These are phyloP conservation scores for Stichopus chloronotus DNA, from an alignment of 35 echinoderm and acorn worm species.

Conservation along the genomic window DNA sequence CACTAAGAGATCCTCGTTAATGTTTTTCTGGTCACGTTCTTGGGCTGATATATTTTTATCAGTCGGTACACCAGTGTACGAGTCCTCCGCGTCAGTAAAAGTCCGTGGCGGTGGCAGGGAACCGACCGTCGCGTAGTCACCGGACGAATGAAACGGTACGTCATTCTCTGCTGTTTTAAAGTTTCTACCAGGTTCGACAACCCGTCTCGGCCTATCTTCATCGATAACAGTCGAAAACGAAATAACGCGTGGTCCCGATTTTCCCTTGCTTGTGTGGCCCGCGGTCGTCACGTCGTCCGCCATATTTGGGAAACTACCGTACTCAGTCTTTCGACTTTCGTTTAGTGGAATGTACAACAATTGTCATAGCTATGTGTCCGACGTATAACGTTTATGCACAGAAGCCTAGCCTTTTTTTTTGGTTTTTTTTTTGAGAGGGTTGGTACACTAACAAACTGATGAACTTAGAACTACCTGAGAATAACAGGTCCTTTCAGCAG, in stretches of 20 bases:
- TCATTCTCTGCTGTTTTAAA: no score
- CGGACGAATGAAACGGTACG: not conserved
- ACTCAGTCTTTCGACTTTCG: not conserved
- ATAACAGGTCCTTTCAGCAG: not conserved
- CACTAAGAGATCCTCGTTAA: slow-evolving; percentile 14
- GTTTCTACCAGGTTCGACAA: not conserved
- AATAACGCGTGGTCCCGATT: slow-evolving; percentile 3
- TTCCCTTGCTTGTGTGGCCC: not conserved
- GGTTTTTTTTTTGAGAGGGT: no score
- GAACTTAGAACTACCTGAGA: not conserved
- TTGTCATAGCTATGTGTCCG: not conserved
- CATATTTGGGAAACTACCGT: not conserved
- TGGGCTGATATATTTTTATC: not conserved
- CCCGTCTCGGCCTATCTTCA: not conserved
- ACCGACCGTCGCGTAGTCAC: not conserved
- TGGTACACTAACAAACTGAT: not conserved
- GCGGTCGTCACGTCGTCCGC: not conserved
- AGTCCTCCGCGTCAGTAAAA: not conserved
- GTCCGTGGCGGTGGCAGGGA: slow-evolving; percentile 17
- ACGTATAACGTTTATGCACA: not conserved
- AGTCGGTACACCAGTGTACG: not conserved
- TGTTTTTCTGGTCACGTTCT: not conserved
- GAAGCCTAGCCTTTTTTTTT: not conserved
- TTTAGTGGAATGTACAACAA: not conserved
- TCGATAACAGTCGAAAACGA: slow-evolving; percentile 24